Percentiles rank a stretch among this genome's conserved stretches.
Evolutionary conservation across 2,888 invertebrate genomes (phyloP).

Genomic region (Apamea sordens): DNA sequence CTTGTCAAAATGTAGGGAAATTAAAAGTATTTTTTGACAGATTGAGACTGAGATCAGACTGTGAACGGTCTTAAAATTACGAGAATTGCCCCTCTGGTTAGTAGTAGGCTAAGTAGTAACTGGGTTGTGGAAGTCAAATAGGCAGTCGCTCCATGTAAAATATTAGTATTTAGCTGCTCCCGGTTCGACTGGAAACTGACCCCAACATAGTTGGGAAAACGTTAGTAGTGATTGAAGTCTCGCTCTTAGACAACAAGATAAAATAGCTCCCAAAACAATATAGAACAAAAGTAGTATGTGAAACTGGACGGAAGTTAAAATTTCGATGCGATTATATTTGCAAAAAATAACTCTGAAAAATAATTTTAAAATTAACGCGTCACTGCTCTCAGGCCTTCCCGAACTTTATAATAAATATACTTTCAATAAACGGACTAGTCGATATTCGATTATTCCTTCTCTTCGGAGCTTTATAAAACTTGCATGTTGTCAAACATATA

Average conservation of each 20-base stretch:
- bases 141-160: not conserved
- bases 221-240: not conserved
- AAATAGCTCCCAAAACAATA: slow-evolving; percentile 55
- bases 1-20: too few species aligned
- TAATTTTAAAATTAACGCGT: slow-evolving; percentile 11
- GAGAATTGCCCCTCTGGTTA: too few species aligned
- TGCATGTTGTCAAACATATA: slow-evolving; percentile 21
- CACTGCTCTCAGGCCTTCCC: slow-evolving; percentile 4
- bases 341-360: slow-evolving; percentile 5
- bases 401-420: slow-evolving; percentile 4
- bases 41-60: too few species aligned
- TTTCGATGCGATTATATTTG: slow-evolving; percentile 41
- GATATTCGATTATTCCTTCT: not conserved
- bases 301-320: slow-evolving; percentile 47
- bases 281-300: slow-evolving; percentile 29
- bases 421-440: slow-evolving; percentile 23
- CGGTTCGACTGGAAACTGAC: not conserved
- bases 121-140: not conserved
- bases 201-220: not conserved
- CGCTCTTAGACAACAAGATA: not conserved
- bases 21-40: too few species aligned
- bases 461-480: not conserved
- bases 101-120: not conserved
- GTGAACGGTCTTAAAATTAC: too few species aligned
- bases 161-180: not conserved